These are phyloP conservation scores for Stichopus chloronotus DNA, from an alignment of 35 echinoderm and acorn worm species.

Conservation along the genomic window DNA sequence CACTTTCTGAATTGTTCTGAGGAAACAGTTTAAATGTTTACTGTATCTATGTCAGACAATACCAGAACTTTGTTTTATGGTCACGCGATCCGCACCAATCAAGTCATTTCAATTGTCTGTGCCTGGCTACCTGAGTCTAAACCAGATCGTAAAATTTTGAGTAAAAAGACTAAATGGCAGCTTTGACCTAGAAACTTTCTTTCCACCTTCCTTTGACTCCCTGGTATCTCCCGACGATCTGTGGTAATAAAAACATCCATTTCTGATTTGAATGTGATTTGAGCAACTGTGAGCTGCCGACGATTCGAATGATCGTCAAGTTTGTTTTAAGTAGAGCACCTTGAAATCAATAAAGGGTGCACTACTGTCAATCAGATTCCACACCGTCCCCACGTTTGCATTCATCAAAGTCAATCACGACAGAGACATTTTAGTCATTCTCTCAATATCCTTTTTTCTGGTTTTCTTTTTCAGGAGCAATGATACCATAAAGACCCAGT, in stretches of 20 bases:
- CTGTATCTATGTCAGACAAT: neutral
- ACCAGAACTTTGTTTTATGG: neutral
- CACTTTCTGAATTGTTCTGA: neutral
- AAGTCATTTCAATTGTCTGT: constrained; percentile 22
- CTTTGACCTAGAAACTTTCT: constrained; percentile 34
- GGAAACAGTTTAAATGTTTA: neutral
- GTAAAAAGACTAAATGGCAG: constrained; percentile 18
- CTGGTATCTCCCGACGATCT: neutral
- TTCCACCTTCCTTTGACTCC: neutral
- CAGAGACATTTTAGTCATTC: neutral
- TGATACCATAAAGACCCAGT: no score
- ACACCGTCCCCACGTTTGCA: neutral
- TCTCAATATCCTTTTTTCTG: no score
- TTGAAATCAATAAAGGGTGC: constrained; percentile 37
- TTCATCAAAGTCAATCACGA: neutral
- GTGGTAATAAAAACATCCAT: constrained; percentile 22
- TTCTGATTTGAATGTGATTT: constrained; percentile 7
- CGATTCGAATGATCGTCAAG: neutral
- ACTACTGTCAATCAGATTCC: constrained; percentile 14
- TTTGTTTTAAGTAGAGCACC: constrained; percentile 44
- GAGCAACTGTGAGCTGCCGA: neutral
- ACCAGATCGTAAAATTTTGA: constrained; percentile 28
- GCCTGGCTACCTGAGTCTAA: neutral
- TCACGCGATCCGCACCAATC: constrained; percentile 4
- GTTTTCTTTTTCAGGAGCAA: no score